Conservation (phyloP, 2,797 vertebrate species). For the Halcyon leucocephala region DNA sequence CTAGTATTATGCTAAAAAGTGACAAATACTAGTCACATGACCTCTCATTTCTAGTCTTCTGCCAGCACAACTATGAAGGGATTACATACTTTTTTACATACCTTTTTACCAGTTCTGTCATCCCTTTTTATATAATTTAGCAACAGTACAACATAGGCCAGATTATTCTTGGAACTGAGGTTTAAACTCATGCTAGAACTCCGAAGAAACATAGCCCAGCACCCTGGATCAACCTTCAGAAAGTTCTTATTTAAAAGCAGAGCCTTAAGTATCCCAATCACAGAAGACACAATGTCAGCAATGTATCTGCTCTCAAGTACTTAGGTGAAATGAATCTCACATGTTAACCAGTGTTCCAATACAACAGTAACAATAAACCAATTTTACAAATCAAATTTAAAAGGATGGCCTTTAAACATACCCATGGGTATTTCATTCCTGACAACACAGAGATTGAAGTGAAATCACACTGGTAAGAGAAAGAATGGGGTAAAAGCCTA, state of each 20-base stretch:
- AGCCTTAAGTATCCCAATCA: rapidly evolving
- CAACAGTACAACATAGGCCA: neutral
- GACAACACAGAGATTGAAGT: neutral
- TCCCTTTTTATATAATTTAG: neutral
- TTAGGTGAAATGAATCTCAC: neutral
- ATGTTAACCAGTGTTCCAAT: neutral
- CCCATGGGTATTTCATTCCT: neutral
- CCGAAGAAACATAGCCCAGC: neutral
- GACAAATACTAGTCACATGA: neutral
- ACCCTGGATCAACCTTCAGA: neutral
- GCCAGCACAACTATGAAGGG: neutral
- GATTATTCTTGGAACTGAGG: neutral
- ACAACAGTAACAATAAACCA: neutral
- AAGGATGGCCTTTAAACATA: neutral
- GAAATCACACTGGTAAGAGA: neutral
- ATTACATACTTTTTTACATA: neutral
- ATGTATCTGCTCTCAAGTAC: neutral
- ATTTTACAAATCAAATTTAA: neutral
- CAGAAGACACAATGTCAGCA: rapidly evolving
- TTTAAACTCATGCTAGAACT: neutral
- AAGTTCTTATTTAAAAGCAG: neutral
- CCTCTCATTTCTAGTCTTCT: neutral
- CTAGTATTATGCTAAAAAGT: neutral
- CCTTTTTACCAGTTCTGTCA: neutral
- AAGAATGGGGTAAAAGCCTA: neutral